Evolutionary conservation across 2,797 vertebrate genomes (phyloP), one percentile per base, ranked within the genome.

Genomic region (Caiman crocodilus): DNA sequence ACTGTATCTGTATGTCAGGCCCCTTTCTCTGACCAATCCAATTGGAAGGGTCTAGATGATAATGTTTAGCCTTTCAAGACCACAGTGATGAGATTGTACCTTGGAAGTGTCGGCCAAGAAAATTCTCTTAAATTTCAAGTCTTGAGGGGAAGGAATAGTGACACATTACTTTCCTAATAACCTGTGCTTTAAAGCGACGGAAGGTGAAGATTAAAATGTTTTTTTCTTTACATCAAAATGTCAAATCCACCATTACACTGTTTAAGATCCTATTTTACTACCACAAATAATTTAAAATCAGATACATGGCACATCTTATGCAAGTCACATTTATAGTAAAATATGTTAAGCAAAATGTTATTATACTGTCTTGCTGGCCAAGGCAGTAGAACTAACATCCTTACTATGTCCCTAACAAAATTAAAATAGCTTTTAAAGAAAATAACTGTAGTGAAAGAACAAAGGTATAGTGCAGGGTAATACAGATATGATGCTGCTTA

Each of bases 61-160:
- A 89, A 90, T 82, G 17, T 83, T 92, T 87, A 79, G 65, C 14
- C 15, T 94, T 95, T 82, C 71, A 88, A 7, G 65, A 55, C n/a
- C 90, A 64, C 69, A 78, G 4, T 71, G 79, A 87, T 88, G 63
- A 92, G 26, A 82, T 50, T 89, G 23, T 81, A 64, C 79, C 80
- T 90, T 58, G 83, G 61, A 89, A 90, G 17, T 83, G 15, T 50
- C 56, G 32, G 32, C 12, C 55, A 91, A 85, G 79, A 87, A 92
- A 90, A 82, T 82, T 87, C 67, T 8, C n/a, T 95, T 88, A 89
- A 4, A 88, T 88, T 96, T 96, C 59, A 84, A 7, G 63, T 93
- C 59, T 88, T 87, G 59, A 79, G 20, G 17, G 55, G 21, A 88
- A 88, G 55, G 21, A 88, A 88, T 26, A 76, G 60, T 28, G 61